phyloP scores from a whole-genome alignment of 30 jellyfish, hydroid and myxozoan genomes.

The Pseudorhiza aurosa region DNA sequence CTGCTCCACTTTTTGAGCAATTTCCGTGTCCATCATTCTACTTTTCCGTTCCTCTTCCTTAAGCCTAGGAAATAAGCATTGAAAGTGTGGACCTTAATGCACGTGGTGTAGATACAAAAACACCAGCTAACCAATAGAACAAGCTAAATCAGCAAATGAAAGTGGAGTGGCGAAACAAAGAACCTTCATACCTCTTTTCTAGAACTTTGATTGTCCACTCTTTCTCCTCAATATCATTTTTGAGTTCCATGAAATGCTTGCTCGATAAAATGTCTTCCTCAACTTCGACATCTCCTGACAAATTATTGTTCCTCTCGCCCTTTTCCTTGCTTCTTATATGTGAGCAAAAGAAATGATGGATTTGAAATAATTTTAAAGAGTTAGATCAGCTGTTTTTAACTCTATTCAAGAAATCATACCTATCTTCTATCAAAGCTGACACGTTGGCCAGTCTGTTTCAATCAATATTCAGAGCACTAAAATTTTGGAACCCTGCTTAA shows the following conservation, averaged over 20 bases:
- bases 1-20: constrained; percentile 56
- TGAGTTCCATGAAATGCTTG: constrained; percentile 49
- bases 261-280: constrained; percentile 26
- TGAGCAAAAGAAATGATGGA: neutral
- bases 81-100: too few species aligned
- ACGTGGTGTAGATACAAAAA: neutral
- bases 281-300: neutral
- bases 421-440: too few species aligned
- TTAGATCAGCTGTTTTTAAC: too few species aligned
- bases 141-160: neutral
- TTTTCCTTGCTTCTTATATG: constrained; percentile 13
- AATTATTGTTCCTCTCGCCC: constrained; percentile 41
- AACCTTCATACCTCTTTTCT: constrained; percentile 40
- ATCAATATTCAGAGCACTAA: too few species aligned
- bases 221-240: constrained; percentile 49
- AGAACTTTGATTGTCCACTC: constrained; percentile 24
- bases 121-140: neutral
- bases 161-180: neutral
- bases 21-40: constrained; percentile 36
- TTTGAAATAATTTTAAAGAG: neutral
- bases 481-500: too few species aligned
- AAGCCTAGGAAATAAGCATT: constrained; percentile 56
- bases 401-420: too few species aligned
- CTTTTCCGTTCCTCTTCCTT: constrained; percentile 48
- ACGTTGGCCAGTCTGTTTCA: too few species aligned